Evolutionary conservation across 1,140 invertebrate species (phyloP).

Genomic region (Neodiprion lecontei): DNA sequence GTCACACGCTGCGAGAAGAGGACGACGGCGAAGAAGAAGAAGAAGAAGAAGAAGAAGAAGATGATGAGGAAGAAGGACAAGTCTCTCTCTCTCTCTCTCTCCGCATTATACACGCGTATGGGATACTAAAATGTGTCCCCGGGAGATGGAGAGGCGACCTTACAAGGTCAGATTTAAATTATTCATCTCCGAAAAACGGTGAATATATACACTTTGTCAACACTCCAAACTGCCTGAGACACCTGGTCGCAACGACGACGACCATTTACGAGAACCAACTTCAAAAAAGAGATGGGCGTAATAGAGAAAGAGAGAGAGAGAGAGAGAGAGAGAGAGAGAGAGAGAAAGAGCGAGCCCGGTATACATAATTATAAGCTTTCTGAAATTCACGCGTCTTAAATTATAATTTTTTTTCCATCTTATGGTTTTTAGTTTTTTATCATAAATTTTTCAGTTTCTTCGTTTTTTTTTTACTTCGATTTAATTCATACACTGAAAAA

Average conservation of each 20-base stretch:
- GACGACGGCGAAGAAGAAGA: constrained; percentile 10
- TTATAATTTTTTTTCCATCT: too few species aligned
- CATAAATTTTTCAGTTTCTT: too few species aligned
- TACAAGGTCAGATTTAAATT: constrained; percentile 6
- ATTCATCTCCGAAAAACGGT: constrained; percentile 18
- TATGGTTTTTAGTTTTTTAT: too few species aligned
- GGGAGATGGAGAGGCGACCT: neutral
- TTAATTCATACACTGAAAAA: too few species aligned
- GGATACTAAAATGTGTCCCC: too few species aligned
- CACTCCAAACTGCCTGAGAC: constrained; percentile 39
- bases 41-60: constrained; percentile 8
- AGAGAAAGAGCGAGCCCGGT: constrained; percentile 18
- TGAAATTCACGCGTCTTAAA: too few species aligned
- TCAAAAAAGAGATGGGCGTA: constrained; percentile 16
- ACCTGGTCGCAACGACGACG: constrained; percentile 41
- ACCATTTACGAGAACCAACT: constrained; percentile 31
- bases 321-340: constrained; percentile 14
- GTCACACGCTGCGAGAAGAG: constrained; percentile 8
- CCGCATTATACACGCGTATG: neutral
- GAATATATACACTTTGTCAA: constrained; percentile 43
- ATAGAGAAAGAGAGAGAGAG: constrained; percentile 15
- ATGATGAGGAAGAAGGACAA: neutral
- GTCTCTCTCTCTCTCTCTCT: constrained; percentile 11
- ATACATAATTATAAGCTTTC: neutral
- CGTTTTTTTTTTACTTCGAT: too few species aligned